Evolutionary conservation across 2,797 vertebrate species (phyloP).

Genomic region (Pelochelys cantorii): DNA sequence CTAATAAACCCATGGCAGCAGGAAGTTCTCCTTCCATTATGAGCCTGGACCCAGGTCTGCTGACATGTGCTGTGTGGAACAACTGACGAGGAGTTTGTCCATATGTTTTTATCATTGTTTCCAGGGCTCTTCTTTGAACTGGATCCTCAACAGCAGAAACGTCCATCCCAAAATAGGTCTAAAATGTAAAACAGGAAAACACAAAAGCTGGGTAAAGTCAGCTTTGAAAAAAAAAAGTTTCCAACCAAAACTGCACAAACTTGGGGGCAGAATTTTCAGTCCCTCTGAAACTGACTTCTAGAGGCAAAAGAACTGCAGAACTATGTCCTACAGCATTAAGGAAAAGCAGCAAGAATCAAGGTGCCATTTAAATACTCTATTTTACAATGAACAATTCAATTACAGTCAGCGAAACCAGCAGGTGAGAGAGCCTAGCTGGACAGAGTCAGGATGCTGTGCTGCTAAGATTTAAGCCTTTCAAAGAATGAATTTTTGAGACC

Average conservation of each 20-base stretch:
- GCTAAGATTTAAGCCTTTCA: neutral
- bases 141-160: constrained; percentile 98
- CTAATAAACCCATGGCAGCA: constrained; percentile 95
- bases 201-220: neutral
- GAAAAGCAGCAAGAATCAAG: neutral
- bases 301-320: neutral
- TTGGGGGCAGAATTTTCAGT: neutral
- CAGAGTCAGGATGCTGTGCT: neutral
- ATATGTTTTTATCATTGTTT: constrained; percentile 99
- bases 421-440: neutral
- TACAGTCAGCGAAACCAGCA: neutral
- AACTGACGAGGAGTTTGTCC: constrained; percentile 97
- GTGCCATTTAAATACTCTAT: neutral
- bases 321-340: neutral
- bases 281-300: neutral
- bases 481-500: neutral
- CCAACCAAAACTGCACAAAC: neutral
- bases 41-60: constrained; percentile 88
- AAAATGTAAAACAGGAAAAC: neutral
- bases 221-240: neutral
- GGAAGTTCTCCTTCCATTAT: constrained; percentile 95
- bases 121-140: constrained; percentile 95
- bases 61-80: constrained; percentile 89
- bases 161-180: constrained; percentile 99
- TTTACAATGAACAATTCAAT: neutral